phyloP scores from a whole-genome alignment of 92 coral and sea anemone species.

The Phenganax marumi region DNA sequence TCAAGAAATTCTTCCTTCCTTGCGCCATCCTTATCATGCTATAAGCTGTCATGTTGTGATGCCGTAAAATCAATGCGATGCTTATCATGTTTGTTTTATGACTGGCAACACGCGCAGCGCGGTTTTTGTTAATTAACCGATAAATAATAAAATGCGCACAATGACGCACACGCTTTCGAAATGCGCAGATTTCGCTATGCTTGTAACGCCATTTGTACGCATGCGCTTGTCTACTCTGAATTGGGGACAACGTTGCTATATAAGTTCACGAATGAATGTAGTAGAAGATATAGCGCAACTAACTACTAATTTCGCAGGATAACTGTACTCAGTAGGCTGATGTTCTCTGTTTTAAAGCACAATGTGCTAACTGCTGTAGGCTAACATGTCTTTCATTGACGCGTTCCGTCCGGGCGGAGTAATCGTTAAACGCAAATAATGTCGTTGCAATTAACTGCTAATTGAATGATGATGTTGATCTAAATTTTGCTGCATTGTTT shows the following conservation, averaged over 20 bases:
- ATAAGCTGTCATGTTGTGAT: background rate
- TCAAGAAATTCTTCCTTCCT: background rate
- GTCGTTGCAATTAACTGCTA: too few relatives aligned
- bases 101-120: conserved; percentile 18
- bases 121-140: background rate
- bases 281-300: too few relatives aligned
- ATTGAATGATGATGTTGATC: too few relatives aligned
- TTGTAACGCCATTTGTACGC: background rate
- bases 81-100: background rate
- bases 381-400: too few relatives aligned
- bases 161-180: conserved; percentile 12
- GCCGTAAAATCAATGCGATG: background rate
- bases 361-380: too few relatives aligned
- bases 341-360: too few relatives aligned
- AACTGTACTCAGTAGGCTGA: too few relatives aligned
- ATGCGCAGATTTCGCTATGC: background rate
- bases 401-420: too few relatives aligned
- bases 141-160: background rate
- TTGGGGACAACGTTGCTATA: background rate
- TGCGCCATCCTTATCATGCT: background rate
- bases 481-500: too few relatives aligned
- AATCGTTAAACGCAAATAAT: too few relatives aligned
- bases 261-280: too few relatives aligned
- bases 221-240: background rate
- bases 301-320: too few relatives aligned